These are phyloP conservation scores for Temnopleurus reevesii DNA, from an alignment of 53 echinoderm and acorn worm species.

Conservation along the genomic window DNA sequence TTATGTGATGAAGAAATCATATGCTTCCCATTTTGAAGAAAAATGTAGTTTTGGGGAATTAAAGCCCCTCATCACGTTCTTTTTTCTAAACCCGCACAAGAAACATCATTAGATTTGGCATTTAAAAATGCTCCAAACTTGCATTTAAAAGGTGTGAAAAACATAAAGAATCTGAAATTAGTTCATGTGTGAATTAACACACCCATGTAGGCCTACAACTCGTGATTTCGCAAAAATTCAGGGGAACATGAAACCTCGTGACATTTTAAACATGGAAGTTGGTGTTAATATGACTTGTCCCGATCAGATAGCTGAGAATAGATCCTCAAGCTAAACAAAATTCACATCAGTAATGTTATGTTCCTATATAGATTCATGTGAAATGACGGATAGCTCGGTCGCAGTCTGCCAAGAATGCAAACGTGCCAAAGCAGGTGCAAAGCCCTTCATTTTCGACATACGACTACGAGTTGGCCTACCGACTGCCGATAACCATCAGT, in stretches of 20 bases:
- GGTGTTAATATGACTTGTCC: constrained; percentile 9
- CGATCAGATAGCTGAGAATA: constrained; percentile 30
- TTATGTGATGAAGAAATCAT: too few species aligned
- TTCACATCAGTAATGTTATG: constrained; percentile 11
- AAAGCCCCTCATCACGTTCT: too few species aligned
- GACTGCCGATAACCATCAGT: not conserved
- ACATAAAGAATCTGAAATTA: too few species aligned
- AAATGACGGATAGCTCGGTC: too few species aligned
- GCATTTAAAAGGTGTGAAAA: too few species aligned
- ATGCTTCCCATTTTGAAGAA: too few species aligned
- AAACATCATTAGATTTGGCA: not conserved
- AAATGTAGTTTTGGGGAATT: too few species aligned
- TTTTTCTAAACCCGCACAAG: too few species aligned
- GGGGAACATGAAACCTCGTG: not conserved
- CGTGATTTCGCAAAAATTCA: not conserved
- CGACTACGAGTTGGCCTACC: too few species aligned
- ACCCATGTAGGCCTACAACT: not conserved
- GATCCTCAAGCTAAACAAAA: constrained; percentile 5
- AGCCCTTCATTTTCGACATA: not conserved
- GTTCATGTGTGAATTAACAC: not conserved
- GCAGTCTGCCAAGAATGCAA: too few species aligned
- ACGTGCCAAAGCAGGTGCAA: not conserved
- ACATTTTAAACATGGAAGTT: constrained; percentile 21
- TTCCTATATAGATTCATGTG: too few species aligned
- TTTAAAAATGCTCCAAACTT: not conserved